Base-by-base conservation (phyloP, 2,888 invertebrate genomes). In the Drepanosiphum platanoidis region DNA sequence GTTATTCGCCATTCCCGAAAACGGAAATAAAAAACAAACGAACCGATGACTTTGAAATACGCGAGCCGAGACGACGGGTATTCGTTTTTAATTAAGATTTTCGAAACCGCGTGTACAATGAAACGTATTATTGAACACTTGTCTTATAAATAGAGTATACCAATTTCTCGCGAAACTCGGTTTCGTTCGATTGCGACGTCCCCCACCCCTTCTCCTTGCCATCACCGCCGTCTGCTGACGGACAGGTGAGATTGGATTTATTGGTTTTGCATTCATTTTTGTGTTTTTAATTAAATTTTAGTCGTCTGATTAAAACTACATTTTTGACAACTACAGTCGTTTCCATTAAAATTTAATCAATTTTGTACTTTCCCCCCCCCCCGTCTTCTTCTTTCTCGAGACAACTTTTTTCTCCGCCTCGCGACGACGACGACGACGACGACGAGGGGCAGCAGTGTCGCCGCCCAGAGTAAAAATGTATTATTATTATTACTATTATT, bases 31-130 rank as follows among this genome's bases (percentile, higher is more conserved):
- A 64, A 39, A 77, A 64, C 39, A 39, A 78, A 64, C 22, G 30
- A 77, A 13, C 5, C 66, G 30, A 52, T 18, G 52, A 36, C 15
- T 46, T 66, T 30, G 9, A 3, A 2, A 27, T 52, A n/a, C n/a
- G n/a, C 66, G 13, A 30, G 42, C 18, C 66, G 3, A 42, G 42
- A 42, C n/a, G 4, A 34, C n/a, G n/a, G n/a, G n/a, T 68, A 52
- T 52, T 34, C n/a, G n/a, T n/a, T 1, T 80, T 70, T 80, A 80
- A 70, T 80, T 68, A 80, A 36, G 27, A 80, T 78, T 78, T 78
- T 58, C 2, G 7, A 75, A 58, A 75, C 34, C 30, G 13, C 64
- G 32, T n/a, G n/a, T n/a, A n/a, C n/a, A n/a, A n/a, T n/a, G n/a
- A n/a, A n/a, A n/a, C n/a, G n/a, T n/a, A n/a, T n/a, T n/a, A n/a